Evolutionary conservation across 2,888 invertebrate species (phyloP).

Genomic region (Nomada flava): DNA sequence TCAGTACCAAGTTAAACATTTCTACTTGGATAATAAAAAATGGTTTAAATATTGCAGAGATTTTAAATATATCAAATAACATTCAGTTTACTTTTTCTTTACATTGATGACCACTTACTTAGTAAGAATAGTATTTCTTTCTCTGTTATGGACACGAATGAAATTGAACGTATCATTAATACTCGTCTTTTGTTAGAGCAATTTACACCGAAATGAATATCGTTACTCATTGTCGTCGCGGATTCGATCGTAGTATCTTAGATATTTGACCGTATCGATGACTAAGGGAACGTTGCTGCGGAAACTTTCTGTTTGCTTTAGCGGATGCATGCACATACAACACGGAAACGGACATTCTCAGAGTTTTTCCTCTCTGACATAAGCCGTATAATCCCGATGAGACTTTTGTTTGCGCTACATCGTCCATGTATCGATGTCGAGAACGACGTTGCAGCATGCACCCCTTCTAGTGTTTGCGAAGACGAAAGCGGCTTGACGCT

Average conservation of each 20-base stretch:
- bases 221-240: not conserved
- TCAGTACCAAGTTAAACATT: not conserved
- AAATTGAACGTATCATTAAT: too few species aligned
- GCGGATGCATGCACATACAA: constrained; percentile 23
- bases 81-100: not conserved
- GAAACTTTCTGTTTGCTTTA: constrained; percentile 52
- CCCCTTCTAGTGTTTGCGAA: constrained; percentile 11
- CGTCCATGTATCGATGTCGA: constrained; percentile 37
- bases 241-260: constrained; percentile 1
- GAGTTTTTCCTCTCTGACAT: constrained; percentile 48
- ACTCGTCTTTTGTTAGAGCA: too few species aligned
- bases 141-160: too few species aligned
- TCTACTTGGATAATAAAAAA: too few species aligned
- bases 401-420: constrained; percentile 61
- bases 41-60: too few species aligned
- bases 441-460: constrained; percentile 30
- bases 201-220: too few species aligned
- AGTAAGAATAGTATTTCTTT: not conserved
- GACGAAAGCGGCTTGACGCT: constrained; percentile 23
- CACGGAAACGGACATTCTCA: constrained; percentile 54
- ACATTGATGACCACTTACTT: not conserved
- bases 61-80: too few species aligned
- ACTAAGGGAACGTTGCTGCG: not conserved
- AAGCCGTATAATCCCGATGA: constrained; percentile 59
- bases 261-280: constrained; percentile 26